These are phyloP conservation scores for Heliconius hewitsoni DNA, from an alignment of 1,140 invertebrate genomes.

Conservation along the genomic window DNA sequence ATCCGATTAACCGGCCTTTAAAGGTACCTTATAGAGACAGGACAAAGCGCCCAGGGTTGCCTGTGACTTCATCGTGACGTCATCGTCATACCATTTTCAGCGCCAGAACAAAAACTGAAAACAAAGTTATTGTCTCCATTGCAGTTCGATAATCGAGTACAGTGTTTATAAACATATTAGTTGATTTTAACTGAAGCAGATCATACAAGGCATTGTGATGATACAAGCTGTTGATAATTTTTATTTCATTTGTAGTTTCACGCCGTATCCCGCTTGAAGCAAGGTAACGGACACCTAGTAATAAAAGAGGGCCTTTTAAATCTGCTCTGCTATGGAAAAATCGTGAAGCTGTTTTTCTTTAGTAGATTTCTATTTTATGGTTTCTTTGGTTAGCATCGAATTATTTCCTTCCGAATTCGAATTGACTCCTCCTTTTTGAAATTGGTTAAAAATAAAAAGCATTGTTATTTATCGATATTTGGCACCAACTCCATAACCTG, in stretches of 20 bases:
- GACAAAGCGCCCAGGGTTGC: neutral
- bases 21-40: neutral
- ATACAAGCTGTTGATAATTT: neutral
- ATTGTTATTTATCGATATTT: neutral
- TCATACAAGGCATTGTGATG: neutral
- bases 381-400: too few relatives aligned
- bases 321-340: neutral
- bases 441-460: too few relatives aligned
- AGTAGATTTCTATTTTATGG: too few relatives aligned
- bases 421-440: too few relatives aligned
- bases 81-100: neutral
- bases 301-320: neutral
- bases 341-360: too few relatives aligned
- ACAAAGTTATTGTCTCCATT: neutral
- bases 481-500: too few relatives aligned
- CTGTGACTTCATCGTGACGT: neutral
- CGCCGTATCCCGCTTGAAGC: neutral
- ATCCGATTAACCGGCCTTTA: neutral
- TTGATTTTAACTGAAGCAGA: neutral
- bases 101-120: neutral
- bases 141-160: neutral
- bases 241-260: neutral
- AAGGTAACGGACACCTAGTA: neutral
- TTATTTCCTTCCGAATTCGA: too few relatives aligned
- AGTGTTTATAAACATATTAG: constrained; percentile 1